Evolutionary conservation across 2,888 invertebrate species (phyloP).

Genomic region (Chrysotoxum bicinctum): DNA sequence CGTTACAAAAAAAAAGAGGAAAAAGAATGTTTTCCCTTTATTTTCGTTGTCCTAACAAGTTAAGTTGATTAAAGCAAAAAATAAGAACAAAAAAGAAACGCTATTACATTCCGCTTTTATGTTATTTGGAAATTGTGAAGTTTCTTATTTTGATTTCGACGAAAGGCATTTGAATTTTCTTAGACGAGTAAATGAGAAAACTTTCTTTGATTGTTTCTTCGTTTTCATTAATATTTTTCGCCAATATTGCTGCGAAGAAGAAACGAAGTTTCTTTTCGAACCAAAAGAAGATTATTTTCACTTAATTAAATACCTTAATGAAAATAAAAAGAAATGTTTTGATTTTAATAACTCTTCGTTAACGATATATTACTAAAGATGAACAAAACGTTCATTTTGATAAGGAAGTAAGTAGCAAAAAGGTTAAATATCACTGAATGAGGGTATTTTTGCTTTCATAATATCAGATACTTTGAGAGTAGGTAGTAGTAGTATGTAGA

Average conservation of each 20-base stretch:
- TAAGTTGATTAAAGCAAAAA: conserved; percentile 55
- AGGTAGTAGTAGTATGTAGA: too few relatives aligned
- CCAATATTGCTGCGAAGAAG: too few relatives aligned
- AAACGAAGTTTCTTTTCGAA: neutral
- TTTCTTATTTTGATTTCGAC: conserved; percentile 49
- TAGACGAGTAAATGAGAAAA: conserved; percentile 55
- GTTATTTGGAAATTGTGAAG: conserved; percentile 48
- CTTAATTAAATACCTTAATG: neutral
- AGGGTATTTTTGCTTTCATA: too few relatives aligned
- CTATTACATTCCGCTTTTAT: conserved; percentile 35
- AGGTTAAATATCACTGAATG: too few relatives aligned
- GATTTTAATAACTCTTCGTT: too few relatives aligned
- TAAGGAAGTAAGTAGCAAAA: too few relatives aligned
- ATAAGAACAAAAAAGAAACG: neutral
- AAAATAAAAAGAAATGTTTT: too few relatives aligned
- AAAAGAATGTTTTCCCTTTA: neutral
- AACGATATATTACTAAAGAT: too few relatives aligned
- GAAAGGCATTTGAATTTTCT: conserved; percentile 48
- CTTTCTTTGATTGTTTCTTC: conserved; percentile 49
- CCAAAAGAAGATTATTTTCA: neutral
- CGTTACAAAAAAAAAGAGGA: neutral
- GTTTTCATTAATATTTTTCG: neutral
- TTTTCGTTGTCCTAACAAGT: neutral
- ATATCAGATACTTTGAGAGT: too few relatives aligned
- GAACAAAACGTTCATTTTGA: too few relatives aligned